Evolutionary conservation across 2,888 invertebrate species (phyloP), one percentile per base, ranked within the genome.

Genomic region (Eledona agricola): DNA sequence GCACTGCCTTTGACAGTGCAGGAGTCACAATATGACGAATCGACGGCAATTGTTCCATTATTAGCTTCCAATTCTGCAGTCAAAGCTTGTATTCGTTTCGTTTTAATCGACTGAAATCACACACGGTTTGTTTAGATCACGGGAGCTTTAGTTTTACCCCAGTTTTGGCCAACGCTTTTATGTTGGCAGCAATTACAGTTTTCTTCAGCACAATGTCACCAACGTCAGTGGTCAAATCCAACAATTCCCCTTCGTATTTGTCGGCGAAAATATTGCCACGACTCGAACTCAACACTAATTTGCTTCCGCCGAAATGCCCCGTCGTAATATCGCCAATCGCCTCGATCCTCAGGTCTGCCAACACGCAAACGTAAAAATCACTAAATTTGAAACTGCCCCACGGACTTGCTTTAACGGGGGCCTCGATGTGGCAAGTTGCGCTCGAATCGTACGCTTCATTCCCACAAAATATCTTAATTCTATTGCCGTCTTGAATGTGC

Each of bases 321-420:
- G 64, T 42, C 16, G 47, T 54, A 25, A 70, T 65, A 53, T 65
- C 57, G 17, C 61, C 63, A 37, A 59, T 49, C 2, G 66, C 60
- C 42, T 51, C 57, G 13, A 72, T 53, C 43, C 65, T 56, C 17
- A 74, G 58, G 65, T 70, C 73, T 73, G 37, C n/a, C 62, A 65
- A 32, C n/a, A n/a, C n/a, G n/a, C n/a, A n/a, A n/a, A n/a, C n/a
- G n/a, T n/a, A n/a, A 40, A 28, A 3, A n/a, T 17, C 11, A 13
- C 10, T 17, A 34, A 15, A 25, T n/a, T n/a, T n/a, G n/a, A n/a
- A n/a, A n/a, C n/a, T n/a, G n/a, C n/a, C n/a, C n/a, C 29, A 62
- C 65, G 57, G 64, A 73, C 73, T 72, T 37, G 74, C 71, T 70
- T 74, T 74, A 6, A 73, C 61, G n/a, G 74, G 73, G 9, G 70